Conservation (phyloP, 1,140 invertebrate species). For the Himalopsyche phryganea region DNA sequence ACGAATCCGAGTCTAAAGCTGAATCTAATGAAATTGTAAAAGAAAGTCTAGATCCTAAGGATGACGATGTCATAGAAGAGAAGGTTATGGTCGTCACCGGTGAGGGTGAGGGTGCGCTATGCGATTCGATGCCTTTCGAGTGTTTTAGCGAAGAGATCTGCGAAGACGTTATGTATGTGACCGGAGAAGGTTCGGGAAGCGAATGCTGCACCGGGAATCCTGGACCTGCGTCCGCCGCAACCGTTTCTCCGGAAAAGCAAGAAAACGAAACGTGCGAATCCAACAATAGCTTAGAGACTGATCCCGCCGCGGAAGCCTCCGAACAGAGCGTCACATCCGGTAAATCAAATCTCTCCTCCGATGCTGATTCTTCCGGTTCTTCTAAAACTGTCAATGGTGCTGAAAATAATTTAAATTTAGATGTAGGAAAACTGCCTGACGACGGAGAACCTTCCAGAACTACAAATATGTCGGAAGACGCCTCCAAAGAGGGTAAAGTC, state of each 20-base stretch:
- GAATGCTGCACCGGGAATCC: constrained; percentile 69
- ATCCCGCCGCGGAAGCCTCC: neutral
- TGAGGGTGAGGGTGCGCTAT: constrained; percentile 69
- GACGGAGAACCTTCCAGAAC: constrained; percentile 26
- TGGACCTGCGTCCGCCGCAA: neutral
- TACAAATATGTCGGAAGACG: neutral
- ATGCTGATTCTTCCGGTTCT: constrained; percentile 1
- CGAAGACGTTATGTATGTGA: constrained; percentile 68
- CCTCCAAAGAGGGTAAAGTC: no score
- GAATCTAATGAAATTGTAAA: constrained; percentile 18
- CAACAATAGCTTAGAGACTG: constrained; percentile 32
- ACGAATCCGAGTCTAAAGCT: constrained; percentile 3
- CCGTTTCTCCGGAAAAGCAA: neutral
- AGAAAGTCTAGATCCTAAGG: constrained; percentile 44
- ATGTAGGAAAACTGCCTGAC: constrained; percentile 15
- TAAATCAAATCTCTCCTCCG: constrained; percentile 18
- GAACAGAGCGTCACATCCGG: constrained; percentile 12
- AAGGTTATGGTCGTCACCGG: constrained; percentile 70
- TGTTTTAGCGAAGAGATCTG: constrained; percentile 63
- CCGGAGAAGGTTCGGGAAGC: constrained; percentile 67
- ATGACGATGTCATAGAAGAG: constrained; percentile 69
- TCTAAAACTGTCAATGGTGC: constrained; percentile 22
- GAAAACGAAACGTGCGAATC: constrained; percentile 6
- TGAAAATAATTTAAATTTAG: constrained; percentile 21
- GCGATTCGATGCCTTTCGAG: constrained; percentile 54